Conservation (phyloP, 2,888 invertebrate genomes). For the Ornithoptera priamus region DNA sequence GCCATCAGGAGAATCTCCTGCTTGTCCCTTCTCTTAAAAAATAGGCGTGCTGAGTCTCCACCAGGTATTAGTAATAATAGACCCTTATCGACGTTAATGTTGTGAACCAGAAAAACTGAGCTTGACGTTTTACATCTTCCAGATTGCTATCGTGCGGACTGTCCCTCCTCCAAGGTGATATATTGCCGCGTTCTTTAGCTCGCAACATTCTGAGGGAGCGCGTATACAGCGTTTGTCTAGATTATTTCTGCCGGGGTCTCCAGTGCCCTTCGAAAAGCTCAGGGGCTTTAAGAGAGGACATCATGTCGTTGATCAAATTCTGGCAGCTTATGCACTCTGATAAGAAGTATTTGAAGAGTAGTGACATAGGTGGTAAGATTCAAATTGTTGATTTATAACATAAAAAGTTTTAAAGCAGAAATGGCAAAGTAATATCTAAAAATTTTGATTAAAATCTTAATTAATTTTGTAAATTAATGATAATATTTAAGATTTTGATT, state of each 20-base stretch:
- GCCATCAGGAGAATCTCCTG: too few species aligned
- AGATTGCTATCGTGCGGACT: conserved; percentile 94
- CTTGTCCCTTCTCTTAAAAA: too few species aligned
- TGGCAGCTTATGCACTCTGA: conserved; percentile 98
- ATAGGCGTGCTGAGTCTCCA: too few species aligned
- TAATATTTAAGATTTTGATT: too few species aligned
- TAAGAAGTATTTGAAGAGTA: conserved; percentile 92
- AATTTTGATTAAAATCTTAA: too few species aligned
- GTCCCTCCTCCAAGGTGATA: conserved; percentile 95
- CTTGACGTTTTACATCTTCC: conserved; percentile 33
- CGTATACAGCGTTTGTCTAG: conserved; percentile 95
- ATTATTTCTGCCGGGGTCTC: conserved; percentile 96
- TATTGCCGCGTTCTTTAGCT: conserved; percentile 89
- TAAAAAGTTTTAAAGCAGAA: too few species aligned
- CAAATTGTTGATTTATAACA: not conserved
- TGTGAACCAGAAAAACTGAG: not conserved
- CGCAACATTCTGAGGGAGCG: conserved; percentile 96
- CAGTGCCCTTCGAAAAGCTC: conserved; percentile 92
- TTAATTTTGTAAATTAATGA: too few species aligned
- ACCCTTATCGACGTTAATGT: too few species aligned
- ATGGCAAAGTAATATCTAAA: too few species aligned
- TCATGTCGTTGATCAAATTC: conserved; percentile 92
- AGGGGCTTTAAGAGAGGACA: conserved; percentile 91
- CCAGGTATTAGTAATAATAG: too few species aligned
- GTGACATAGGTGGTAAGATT: conserved; percentile 86